phyloP scores from a whole-genome alignment of 1,140 invertebrate genomes.

The Mycetomoellerius zeteki region DNA sequence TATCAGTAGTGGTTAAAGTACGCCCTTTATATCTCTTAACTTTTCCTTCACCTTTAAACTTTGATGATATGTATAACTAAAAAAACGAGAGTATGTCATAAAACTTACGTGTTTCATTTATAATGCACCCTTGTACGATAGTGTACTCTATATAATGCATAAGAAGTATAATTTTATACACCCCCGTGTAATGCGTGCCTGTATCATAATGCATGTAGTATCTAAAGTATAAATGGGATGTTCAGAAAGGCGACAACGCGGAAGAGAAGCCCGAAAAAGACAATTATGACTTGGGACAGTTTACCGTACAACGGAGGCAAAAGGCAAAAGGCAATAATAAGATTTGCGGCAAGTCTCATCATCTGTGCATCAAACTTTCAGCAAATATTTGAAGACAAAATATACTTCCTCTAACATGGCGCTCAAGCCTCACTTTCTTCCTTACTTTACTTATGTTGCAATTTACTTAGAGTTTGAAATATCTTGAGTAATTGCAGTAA shows the following conservation, averaged over 20 bases:
- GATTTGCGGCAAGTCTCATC: constrained; percentile 28
- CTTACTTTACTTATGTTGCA: constrained; percentile 24
- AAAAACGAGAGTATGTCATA: background rate
- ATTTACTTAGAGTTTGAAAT: constrained; percentile 28
- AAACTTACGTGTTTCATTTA: constrained; percentile 21
- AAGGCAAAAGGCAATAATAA: constrained; percentile 33
- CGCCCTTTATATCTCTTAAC: too few species aligned
- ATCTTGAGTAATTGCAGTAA: background rate
- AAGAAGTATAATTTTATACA: constrained; percentile 46
- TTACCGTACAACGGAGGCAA: background rate
- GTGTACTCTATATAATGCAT: constrained; percentile 20
- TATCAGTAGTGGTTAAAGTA: background rate
- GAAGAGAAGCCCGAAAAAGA: background rate
- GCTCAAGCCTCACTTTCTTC: background rate
- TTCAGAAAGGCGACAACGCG: background rate
- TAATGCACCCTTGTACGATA: background rate
- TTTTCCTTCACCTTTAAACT: background rate
- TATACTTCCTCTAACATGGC: constrained; percentile 11
- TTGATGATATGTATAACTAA: constrained; percentile 22
- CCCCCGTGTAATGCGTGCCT: background rate
- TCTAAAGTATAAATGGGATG: background rate
- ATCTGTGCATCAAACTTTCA: constrained; percentile 25
- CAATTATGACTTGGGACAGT: constrained; percentile 23
- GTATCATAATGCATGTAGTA: constrained; percentile 13
- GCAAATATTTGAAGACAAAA: constrained; percentile 47